These are phyloP conservation scores for Myoxocephalus aenaeus DNA, from an alignment of 2,797 vertebrate genomes.

Conservation along the genomic window DNA sequence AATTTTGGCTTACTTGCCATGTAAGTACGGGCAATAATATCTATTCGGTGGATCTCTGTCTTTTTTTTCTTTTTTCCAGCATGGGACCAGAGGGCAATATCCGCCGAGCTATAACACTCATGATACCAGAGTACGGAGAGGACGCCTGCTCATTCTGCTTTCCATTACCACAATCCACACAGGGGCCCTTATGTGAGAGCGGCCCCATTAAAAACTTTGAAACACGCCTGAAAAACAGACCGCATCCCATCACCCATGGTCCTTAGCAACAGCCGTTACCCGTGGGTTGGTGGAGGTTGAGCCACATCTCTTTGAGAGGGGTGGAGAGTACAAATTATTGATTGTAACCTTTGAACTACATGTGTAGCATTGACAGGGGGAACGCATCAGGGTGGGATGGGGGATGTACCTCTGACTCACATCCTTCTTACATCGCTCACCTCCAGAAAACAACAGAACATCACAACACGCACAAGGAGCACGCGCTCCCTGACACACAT, in stretches of 20 bases:
- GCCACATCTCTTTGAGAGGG: slow-evolving; percentile 46
- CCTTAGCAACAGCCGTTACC: slow-evolving; percentile 52
- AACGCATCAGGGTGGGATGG: slow-evolving; percentile 53
- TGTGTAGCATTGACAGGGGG: slow-evolving; percentile 69
- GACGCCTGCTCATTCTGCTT: slow-evolving; percentile 36
- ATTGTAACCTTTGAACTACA: slow-evolving; percentile 81
- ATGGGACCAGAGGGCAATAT: slow-evolving; percentile 47
- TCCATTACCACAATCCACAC: slow-evolving; percentile 60
- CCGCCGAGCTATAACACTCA: slow-evolving; percentile 46
- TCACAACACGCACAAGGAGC: slow-evolving; percentile 16
- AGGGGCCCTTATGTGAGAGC: slow-evolving; percentile 49
- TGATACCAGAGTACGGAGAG: slow-evolving; percentile 40
- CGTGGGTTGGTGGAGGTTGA: slow-evolving; percentile 48
- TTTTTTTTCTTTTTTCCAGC: slow-evolving; percentile 24
- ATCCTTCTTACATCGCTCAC: slow-evolving; percentile 46
- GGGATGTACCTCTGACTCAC: slow-evolving; percentile 36
- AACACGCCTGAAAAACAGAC: slow-evolving; percentile 57
- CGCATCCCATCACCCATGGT: slow-evolving; percentile 53
- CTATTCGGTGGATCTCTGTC: slow-evolving; percentile 2
- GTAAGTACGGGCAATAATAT: background rate
- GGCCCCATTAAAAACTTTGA: slow-evolving; percentile 61
- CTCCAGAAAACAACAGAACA: slow-evolving; percentile 33
- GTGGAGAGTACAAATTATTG: slow-evolving; percentile 67
- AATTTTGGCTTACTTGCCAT: slow-evolving; percentile 6
- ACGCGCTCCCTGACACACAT: slow-evolving; percentile 27